Conservation (phyloP, 2,797 vertebrate genomes). For the Enteromius radiatus region DNA sequence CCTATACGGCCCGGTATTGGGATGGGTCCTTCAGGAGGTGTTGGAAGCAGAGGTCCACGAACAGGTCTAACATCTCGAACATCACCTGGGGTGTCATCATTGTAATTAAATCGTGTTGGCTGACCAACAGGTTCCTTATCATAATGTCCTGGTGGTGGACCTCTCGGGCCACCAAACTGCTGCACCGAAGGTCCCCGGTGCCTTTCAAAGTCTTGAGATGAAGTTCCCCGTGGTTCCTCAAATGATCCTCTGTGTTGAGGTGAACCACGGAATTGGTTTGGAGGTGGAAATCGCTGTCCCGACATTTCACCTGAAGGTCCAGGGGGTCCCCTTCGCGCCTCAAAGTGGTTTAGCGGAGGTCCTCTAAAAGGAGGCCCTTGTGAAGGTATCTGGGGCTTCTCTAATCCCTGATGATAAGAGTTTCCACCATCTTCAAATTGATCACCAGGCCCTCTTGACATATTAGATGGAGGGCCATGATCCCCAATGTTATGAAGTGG, state of each 20-base stretch:
- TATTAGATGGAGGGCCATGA: slow-evolving; percentile 75
- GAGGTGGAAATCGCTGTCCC: slow-evolving; percentile 79
- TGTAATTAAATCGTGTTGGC: slow-evolving; percentile 81
- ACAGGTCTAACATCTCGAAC: slow-evolving; percentile 73
- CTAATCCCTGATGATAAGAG: slow-evolving; percentile 74
- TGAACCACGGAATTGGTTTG: slow-evolving; percentile 73
- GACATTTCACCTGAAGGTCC: slow-evolving; percentile 68
- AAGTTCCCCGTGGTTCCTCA: slow-evolving; percentile 76
- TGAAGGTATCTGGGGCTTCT: slow-evolving; percentile 67
- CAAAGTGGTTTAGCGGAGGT: slow-evolving; percentile 81
- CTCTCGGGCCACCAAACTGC: slow-evolving; percentile 73
- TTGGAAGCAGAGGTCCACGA: slow-evolving; percentile 89
- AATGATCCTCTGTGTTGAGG: slow-evolving; percentile 84
- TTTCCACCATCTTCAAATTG: slow-evolving; percentile 73
- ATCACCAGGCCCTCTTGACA: slow-evolving; percentile 80
- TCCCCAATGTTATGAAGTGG: slow-evolving; percentile 83
- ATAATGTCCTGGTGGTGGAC: slow-evolving; percentile 69
- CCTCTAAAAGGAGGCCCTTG: slow-evolving; percentile 73
- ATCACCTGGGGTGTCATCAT: slow-evolving; percentile 78
- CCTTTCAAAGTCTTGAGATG: slow-evolving; percentile 70
- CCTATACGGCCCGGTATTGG: slow-evolving; percentile 70
- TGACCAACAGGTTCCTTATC: slow-evolving; percentile 75
- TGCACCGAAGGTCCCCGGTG: slow-evolving; percentile 68
- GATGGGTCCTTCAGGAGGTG: slow-evolving; percentile 79
- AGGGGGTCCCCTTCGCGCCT: slow-evolving; percentile 82